Evolutionary conservation across 2,113 vertebrate species (phyloP).

Genomic region (Agapornis roseicollis): DNA sequence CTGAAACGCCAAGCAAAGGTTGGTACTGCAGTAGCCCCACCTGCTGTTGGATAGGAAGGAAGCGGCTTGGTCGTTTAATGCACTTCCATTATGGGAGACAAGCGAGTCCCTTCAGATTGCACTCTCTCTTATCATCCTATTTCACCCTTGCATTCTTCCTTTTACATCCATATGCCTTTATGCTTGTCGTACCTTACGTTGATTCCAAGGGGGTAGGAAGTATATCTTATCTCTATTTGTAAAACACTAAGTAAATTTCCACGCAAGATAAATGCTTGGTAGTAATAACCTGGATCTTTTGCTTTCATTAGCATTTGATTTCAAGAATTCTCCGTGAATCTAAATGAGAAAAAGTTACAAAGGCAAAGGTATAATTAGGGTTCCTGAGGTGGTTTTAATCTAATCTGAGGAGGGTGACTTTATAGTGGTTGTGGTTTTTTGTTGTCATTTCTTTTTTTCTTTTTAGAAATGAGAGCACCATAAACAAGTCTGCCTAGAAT

Average conservation of each 20-base stretch:
- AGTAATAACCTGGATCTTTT: not conserved
- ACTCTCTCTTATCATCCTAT: not conserved
- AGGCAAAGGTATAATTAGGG: not conserved
- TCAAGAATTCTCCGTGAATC: not conserved
- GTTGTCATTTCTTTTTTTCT: not conserved
- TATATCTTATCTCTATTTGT: not conserved
- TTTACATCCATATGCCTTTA: not conserved
- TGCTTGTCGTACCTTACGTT: not conserved
- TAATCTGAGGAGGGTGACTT: not conserved
- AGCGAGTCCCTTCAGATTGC: fast-evolving
- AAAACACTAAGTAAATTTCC: conserved; percentile 9
- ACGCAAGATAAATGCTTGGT: not conserved
- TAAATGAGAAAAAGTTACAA: not conserved
- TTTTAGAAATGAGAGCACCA: not conserved
- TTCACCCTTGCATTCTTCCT: not conserved
- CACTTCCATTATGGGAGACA: fast-evolving
- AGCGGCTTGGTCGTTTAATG: not conserved
- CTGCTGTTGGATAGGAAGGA: conserved; percentile 66
- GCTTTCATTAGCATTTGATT: not conserved
- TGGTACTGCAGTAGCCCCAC: conserved; percentile 61
- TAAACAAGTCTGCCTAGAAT: not conserved
- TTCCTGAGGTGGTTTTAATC: not conserved
- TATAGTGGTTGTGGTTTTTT: not conserved
- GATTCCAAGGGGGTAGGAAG: not conserved
- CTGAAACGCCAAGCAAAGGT: not conserved